Base-by-base conservation (phyloP, 2,113 vertebrate genomes). In the Corydoras maculifer region DNA sequence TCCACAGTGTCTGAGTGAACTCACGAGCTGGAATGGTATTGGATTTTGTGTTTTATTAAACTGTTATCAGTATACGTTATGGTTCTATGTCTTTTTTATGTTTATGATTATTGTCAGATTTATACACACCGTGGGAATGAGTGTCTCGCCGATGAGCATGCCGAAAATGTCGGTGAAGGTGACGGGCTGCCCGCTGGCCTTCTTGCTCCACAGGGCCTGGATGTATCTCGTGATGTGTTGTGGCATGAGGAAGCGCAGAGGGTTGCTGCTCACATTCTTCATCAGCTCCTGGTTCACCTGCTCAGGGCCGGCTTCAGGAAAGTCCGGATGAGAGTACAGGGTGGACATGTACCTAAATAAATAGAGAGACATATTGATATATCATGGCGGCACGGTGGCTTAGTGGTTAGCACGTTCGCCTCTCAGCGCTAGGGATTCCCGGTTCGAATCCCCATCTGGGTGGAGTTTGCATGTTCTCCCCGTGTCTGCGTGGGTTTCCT, bases 141-240 rank as follows among this genome's bases (percentile, higher is more conserved):
- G 92, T 0, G 97, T 99, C 84, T 99, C 97, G 78, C 96, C 96
- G 62, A 99, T 99, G 62, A 99, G 86, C 96, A 99, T 98, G 62
- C 95, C 95, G 3, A 99, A 99, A 73, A 99, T 88, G 78, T 99
- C 97, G 0, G 97, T 93, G 80, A 99, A 98, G n/a, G 97, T 99
- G 78, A 98, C 97, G 0, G 97, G 96, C 72, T 99, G 97, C 1
- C 95, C 97, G 0, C 82, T 87, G n/a, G 92, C 90, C 75, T 98
- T 98, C 82, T 99, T 99, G 79, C 87, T 92, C 96, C 96, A 99
- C 61, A 99, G 83, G 1, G 94, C 91, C 79, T 98, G 94, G 43
- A 98, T 85, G 18, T 99, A 99, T 84, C 92, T 92, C 69, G 93
- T 96, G 65, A 98, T 84, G 79, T 97, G 97, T 78, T 95, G 90